phyloP scores from a whole-genome alignment of 35 echinoderm and acorn worm genomes.

The Heliocidaris tuberculata region DNA sequence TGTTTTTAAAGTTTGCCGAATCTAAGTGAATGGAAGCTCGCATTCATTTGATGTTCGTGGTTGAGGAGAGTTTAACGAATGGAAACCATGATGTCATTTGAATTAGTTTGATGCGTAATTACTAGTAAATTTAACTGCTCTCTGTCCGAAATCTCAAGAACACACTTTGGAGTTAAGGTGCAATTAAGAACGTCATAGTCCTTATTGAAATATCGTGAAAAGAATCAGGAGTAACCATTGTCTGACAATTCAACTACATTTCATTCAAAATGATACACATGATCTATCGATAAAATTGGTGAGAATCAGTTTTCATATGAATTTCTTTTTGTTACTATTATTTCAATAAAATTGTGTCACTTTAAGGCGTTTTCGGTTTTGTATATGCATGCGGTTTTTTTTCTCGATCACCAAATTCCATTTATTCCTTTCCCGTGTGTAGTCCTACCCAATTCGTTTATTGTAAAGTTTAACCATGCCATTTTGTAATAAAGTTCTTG shows the following conservation, averaged over 20 bases:
- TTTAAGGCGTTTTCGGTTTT: not conserved
- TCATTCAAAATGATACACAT: not conserved
- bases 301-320: no score
- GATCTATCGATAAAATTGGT: no score
- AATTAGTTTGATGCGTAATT: not conserved
- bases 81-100: not conserved
- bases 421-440: not conserved
- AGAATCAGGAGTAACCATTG: not conserved
- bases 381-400: not conserved
- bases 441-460: not conserved
- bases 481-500: not conserved
- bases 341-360: not conserved
- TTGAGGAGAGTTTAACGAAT: not conserved
- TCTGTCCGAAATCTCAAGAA: not conserved
- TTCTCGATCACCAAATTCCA: not conserved
- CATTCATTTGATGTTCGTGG: not conserved
- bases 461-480: not conserved
- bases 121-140: not conserved
- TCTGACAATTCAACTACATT: not conserved
- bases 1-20: not conserved
- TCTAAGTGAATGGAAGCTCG: not conserved
- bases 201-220: not conserved
- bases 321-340: not conserved
- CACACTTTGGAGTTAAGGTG: not conserved
- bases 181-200: not conserved